These are phyloP conservation scores for Leptopilina drosophilae DNA, from an alignment of 2,888 invertebrate species.

Conservation along the genomic window DNA sequence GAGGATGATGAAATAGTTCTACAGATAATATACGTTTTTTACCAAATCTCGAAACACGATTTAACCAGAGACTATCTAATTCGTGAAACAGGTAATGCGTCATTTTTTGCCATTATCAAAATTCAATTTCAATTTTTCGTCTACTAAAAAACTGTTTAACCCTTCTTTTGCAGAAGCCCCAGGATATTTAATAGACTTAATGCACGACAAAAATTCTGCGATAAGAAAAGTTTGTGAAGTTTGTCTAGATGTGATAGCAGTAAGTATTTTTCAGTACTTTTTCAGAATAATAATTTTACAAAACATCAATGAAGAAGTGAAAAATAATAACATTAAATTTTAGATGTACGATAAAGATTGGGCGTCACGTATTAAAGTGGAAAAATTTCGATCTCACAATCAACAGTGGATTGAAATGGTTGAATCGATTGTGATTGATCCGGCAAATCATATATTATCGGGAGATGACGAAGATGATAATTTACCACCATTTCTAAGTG, in stretches of 20 bases:
- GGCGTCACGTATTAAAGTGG: conserved; percentile 94
- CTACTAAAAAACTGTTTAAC: not conserved
- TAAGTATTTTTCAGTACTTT: conserved; percentile 74
- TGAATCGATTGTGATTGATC: conserved; percentile 83
- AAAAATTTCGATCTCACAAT: conserved; percentile 98
- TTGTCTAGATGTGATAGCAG: conserved; percentile 96
- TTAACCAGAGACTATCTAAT: conserved; percentile 90
- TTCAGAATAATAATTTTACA: too few relatives aligned
- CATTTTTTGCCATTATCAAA: conserved; percentile 14
- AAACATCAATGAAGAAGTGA: too few relatives aligned
- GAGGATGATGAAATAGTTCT: conserved; percentile 99
- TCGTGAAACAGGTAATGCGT: conserved; percentile 85
- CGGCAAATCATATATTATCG: conserved; percentile 74
- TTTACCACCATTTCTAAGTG: conserved; percentile 86
- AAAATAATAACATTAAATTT: conserved; percentile 28
- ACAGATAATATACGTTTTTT: conserved; percentile 97
- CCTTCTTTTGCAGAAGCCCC: conserved; percentile 86
- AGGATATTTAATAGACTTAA: conserved; percentile 96
- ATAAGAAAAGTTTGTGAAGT: conserved; percentile 96
- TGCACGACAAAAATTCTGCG: conserved; percentile 97
- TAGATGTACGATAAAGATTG: conserved; percentile 90
- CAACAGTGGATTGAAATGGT: conserved; percentile 99
- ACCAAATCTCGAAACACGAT: conserved; percentile 90
- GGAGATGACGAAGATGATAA: conserved; percentile 81
- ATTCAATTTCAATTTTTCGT: not conserved